Evolutionary conservation across 2,888 invertebrate genomes (phyloP), one percentile per base, ranked within the genome.

Genomic region (Malthinus flaveolus): DNA sequence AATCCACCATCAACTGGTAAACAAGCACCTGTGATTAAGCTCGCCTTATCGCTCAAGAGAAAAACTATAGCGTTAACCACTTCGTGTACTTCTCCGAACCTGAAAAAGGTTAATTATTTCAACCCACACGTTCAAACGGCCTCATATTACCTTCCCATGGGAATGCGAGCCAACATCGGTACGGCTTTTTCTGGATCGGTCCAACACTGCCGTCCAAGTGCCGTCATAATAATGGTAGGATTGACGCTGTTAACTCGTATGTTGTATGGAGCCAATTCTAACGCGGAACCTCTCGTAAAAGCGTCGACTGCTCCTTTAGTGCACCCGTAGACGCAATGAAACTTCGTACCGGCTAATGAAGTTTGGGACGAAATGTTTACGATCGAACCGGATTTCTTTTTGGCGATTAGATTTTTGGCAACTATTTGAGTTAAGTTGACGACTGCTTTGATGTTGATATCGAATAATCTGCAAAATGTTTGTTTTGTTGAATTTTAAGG

Each of bases 211-310:
- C 83, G 83, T 0, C 95, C 95, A 91, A 97, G 89, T 50, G 89
- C 91, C 0, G 97, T 97, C 83, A 95, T 81, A n/a, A 95, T 90
- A 0, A 95, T 95, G 0, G 97, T 97, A 0, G 97, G 97, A 78
- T 96, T 95, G 0, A 97, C 89, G n/a, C 87, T 83, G 76, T 97
- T 97, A 0, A 92, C 90, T 12, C 97, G 86, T 67, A 97, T 95
- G 33, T 87, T 85, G 60, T 88, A 82, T 0, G 86, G 85, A 0
- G 95, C 97, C 23, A 96, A 81, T 79, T 97, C 97, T 42, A 92
- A 73, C 0, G 97, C 95, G 85, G 95, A 87, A 0, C 87, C 86
- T 67, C 87, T 85, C 0, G 93, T 91, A 59, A 95, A 79, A 36
- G 89, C 87, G 71, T 98, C 96, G 0, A 97, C 81, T 0, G 95